These are phyloP conservation scores for Micromys minutus DNA, from an alignment of 2,113 vertebrate genomes.

Conservation along the genomic window DNA sequence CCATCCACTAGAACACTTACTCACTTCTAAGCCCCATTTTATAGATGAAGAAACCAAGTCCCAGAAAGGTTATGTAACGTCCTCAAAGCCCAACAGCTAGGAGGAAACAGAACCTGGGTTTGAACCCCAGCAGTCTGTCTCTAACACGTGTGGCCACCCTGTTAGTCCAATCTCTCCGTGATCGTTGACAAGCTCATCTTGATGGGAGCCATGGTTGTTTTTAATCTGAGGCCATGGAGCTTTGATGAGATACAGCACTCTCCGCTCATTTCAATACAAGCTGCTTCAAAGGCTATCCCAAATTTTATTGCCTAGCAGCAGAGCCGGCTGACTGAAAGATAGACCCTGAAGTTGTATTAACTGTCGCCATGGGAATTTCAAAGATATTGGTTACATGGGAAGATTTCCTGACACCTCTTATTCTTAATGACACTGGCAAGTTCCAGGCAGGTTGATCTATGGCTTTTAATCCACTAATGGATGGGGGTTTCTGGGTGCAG, in stretches of 20 bases:
- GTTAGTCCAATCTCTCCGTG: background rate
- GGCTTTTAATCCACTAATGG: slow-evolving; percentile 87
- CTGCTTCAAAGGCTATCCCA: slow-evolving; percentile 76
- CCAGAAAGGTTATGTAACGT: background rate
- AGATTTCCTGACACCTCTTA: slow-evolving; percentile 81
- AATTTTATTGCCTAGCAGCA: slow-evolving; percentile 72
- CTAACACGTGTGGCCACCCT: background rate
- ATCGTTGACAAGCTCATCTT: background rate
- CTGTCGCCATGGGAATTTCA: slow-evolving; percentile 82
- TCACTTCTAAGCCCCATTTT: background rate
- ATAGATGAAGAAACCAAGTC: slow-evolving; percentile 6
- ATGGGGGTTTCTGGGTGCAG: slow-evolving; percentile 71
- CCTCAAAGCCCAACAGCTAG: background rate
- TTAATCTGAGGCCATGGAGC: slow-evolving; percentile 16
- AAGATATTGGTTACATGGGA: slow-evolving; percentile 75
- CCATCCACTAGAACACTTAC: background rate
- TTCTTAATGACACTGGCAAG: slow-evolving; percentile 81
- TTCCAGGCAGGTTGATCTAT: slow-evolving; percentile 81
- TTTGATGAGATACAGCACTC: slow-evolving; percentile 55
- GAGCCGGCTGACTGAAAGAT: slow-evolving; percentile 58
- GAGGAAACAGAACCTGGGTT: background rate
- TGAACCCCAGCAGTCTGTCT: background rate
- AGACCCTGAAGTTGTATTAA: slow-evolving; percentile 83
- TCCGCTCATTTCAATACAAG: slow-evolving; percentile 74
- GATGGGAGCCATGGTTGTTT: background rate